Evolutionary conservation across 2,888 invertebrate genomes (phyloP).

Genomic region (Andrena hattorfiana): DNA sequence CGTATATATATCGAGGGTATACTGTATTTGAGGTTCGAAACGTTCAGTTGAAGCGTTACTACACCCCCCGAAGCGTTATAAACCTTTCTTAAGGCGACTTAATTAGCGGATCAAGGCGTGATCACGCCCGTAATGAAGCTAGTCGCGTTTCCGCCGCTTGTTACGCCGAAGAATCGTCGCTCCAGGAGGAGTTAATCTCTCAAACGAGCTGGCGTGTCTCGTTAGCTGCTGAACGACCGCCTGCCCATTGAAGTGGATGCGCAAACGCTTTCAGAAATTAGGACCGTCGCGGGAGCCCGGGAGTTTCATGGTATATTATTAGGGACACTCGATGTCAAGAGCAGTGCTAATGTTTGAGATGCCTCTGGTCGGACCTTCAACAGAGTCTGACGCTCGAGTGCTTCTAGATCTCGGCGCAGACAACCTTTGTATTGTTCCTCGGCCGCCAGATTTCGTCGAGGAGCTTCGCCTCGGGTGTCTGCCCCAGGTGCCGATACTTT

Average conservation of each 20-base stretch:
- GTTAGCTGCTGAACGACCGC: constrained; percentile 30
- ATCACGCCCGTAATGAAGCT: too few relatives aligned
- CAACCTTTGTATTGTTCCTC: not conserved
- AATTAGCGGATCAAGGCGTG: too few relatives aligned
- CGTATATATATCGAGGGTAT: too few relatives aligned
- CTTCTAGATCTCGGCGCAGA: constrained; percentile 6
- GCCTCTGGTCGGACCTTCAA: constrained; percentile 30
- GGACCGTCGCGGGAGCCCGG: constrained; percentile 5
- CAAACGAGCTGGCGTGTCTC: constrained; percentile 40
- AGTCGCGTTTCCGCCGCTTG: too few relatives aligned
- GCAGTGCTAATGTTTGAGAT: constrained; percentile 48
- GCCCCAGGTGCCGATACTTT: too few relatives aligned
- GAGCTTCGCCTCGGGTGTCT: too few relatives aligned
- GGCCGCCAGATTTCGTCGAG: not conserved
- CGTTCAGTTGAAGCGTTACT: too few relatives aligned
- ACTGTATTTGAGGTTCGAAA: too few relatives aligned
- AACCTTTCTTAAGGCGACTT: too few relatives aligned
- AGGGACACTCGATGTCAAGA: constrained; percentile 54
- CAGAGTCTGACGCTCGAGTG: not conserved
- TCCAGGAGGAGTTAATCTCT: constrained; percentile 22
- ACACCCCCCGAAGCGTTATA: too few relatives aligned
- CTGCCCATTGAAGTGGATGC: constrained; percentile 41
- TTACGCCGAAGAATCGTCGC: too few relatives aligned
- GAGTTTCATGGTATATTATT: constrained; percentile 64
- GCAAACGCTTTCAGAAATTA: constrained; percentile 55